Conservation (phyloP, 2,888 invertebrate species). For the Acholoe squamosa region DNA sequence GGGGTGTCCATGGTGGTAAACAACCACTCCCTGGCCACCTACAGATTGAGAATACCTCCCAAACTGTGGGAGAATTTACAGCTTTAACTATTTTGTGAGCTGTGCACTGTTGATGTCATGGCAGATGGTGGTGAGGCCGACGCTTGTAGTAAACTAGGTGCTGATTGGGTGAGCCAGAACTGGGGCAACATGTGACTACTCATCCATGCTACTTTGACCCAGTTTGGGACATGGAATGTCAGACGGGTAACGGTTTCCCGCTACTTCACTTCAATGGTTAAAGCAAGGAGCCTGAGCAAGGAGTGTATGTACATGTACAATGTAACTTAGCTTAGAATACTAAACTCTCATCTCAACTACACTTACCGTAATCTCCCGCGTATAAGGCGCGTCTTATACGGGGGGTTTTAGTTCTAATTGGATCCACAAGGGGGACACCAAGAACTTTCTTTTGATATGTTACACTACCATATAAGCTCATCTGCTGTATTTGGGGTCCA, state of each 20-base stretch:
- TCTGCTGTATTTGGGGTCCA: no score
- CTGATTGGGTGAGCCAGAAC: neutral
- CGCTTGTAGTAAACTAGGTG: neutral
- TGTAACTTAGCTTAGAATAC: no score
- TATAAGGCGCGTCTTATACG: no score
- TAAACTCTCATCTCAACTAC: no score
- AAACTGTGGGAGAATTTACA: neutral
- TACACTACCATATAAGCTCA: no score
- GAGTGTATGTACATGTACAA: no score
- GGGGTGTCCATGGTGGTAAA: neutral
- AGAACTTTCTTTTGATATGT: no score
- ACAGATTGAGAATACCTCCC: neutral
- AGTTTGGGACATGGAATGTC: neutral
- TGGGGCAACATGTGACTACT: neutral
- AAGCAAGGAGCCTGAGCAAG: no score
- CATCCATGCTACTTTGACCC: slow-evolving; percentile 8
- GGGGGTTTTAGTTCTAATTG: no score
- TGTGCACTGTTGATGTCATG: neutral
- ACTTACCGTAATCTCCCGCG: no score
- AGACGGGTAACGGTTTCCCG: slow-evolving; percentile 13
- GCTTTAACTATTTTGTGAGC: neutral
- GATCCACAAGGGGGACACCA: no score
- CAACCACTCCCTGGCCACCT: neutral
- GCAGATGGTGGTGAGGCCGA: neutral
- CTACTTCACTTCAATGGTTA: neutral